Evolutionary conservation across 2,797 vertebrate genomes (phyloP), one percentile per base, ranked within the genome.

Genomic region (Oophaga sylvatica): DNA sequence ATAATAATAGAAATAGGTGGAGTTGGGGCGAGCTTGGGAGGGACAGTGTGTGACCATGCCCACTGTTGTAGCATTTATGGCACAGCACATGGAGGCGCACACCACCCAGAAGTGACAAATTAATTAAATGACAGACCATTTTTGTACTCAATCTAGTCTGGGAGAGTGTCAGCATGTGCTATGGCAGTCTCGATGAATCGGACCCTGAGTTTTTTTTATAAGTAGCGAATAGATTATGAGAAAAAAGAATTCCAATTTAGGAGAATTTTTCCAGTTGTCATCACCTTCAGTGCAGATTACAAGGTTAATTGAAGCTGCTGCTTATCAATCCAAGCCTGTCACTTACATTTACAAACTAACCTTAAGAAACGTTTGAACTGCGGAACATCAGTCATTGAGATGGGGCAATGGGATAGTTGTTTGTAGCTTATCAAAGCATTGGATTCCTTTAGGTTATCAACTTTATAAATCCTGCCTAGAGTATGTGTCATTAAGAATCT

Each of bases 351-450:
- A n/a, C 73, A n/a, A 45, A 78, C 12, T 12, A 5, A 56, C 20
- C 17, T 56, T 12, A 7, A 57, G 48, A 77, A 56, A 56, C 48
- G 57, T 48, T 45, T 75, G 9, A 22, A 13, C 35, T 22, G 5
- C 71, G 48, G 71, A 75, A 35, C 35, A 75, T 75, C 71, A 75
- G 71, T 75, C 71, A 12, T 75, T 45, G 41, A n/a, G 35, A 45
- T 56, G 48, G n/a, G 26, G 31, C 53, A 31, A 53, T 31, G 7
- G 53, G 26, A 78, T 29, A n/a, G 6, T 78, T 78, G 76, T 59
- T 31, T 59, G 15, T 78, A 26, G 16, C n/a, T 78, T 59, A 78
- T 78, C 5, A 77, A 13, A 77, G 48, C 20, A 29, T 29, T 59
- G n/a, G 45, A 48, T 29, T 48, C 20, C 8, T 53, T 53, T 41